A percentile compares a stretch with the other conserved stretches of the same genome.
phyloP scores from a whole-genome alignment of 2,113 vertebrate species.

The Apaloderma vittatum region DNA sequence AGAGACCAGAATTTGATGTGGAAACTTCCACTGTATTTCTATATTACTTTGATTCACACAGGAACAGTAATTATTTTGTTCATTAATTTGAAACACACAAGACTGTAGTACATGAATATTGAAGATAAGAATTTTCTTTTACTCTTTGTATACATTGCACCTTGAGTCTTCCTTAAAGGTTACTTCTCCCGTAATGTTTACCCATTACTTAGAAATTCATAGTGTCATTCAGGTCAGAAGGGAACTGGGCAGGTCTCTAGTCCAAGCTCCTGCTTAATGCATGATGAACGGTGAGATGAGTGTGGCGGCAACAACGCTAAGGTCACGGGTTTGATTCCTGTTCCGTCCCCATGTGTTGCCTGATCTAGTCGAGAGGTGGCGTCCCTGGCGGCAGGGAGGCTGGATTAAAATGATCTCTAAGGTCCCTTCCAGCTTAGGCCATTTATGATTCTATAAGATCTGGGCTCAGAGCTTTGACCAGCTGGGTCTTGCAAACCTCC shows the following conservation, averaged over 20 bases:
- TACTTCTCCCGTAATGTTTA: background rate
- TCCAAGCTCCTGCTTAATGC: background rate
- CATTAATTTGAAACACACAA: background rate
- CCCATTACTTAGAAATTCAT: background rate
- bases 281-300: fast-evolving
- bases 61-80: background rate
- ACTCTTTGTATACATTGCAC: background rate
- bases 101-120: background rate
- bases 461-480: background rate
- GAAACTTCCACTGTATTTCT: background rate
- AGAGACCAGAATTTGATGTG: background rate
- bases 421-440: too few relatives aligned
- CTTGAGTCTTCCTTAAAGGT: background rate
- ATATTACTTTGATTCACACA: background rate
- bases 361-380: too few relatives aligned
- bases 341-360: too few relatives aligned
- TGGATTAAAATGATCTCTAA: too few relatives aligned
- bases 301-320: too few relatives aligned
- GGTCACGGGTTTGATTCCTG: too few relatives aligned
- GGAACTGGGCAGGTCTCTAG: background rate
- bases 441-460: too few relatives aligned
- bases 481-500: background rate
- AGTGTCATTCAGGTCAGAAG: background rate
- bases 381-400: too few relatives aligned
- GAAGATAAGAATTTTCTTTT: background rate